Evolutionary conservation across 2,113 vertebrate genomes (phyloP), one percentile per base, ranked within the genome.

Genomic region (Rhinogobius similis): DNA sequence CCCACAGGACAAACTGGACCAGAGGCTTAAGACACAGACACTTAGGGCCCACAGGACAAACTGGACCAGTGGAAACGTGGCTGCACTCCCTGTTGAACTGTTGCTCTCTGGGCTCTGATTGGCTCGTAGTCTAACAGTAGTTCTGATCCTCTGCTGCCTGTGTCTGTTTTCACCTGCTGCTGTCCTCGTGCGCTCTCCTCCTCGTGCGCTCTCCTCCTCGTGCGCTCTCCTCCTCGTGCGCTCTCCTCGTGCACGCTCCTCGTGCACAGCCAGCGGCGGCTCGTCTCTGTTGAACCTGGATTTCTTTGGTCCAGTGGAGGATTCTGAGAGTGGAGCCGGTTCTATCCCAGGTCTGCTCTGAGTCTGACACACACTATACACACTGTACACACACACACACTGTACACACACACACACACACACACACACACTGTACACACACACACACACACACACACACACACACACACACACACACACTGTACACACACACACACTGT

Each of bases 221-320:
- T 20, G 29, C 38, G 66, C 81, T 9, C 55, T 70, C 65, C 43
- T 70, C 68, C 68, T 46, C 43, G 43, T 46, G 43, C 43, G 11
- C 43, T 82, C 80, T 70, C 65, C 43, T 44, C 43, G 43, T 44
- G 43, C 43, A 18, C 43, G 5, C 13, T 65, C 23, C 55, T 59
- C 55, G 26, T 77, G 27, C 89, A 92, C 95, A 99, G 97, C 96
- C 91, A 98, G 95, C 90, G 98, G 96, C 94, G 97, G 97, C 94
- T 99, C 97, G 89, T 95, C 96, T 95, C 94, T 98, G 83, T 95
- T 99, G 94, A 99, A 98, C 94, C 96, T 99, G 94, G 97, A 99
- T 92, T 98, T 99, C 96, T 99, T 99, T 95, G 98, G 98, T 92
- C 96, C 97, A 74, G 95, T 98, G 94, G 98, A 99, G 93, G 97